Evolutionary conservation across 2,888 invertebrate species (phyloP).

Genomic region (Phragmatobia fuliginosa): DNA sequence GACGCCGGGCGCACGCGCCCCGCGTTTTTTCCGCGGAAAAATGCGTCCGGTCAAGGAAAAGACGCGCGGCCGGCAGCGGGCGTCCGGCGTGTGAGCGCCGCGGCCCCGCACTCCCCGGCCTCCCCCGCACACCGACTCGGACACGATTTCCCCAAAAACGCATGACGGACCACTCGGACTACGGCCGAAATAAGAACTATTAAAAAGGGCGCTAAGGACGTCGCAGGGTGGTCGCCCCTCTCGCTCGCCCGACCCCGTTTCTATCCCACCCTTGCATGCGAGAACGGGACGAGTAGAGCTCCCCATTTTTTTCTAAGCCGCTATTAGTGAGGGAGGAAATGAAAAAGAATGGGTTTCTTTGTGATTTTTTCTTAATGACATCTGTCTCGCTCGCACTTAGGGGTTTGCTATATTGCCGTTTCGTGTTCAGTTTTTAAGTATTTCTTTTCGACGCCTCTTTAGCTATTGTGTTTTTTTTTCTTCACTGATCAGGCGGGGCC

Average conservation of each 20-base stretch:
- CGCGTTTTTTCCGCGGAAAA: slow-evolving; percentile 86
- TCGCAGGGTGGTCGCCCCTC: slow-evolving; percentile 74
- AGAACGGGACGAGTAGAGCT: slow-evolving; percentile 79
- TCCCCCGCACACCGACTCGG: slow-evolving; percentile 56
- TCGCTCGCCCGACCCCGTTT: slow-evolving; percentile 78
- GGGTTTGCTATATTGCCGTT: slow-evolving; percentile 57
- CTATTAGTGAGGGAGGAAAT: slow-evolving; percentile 85
- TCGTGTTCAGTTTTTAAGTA: slow-evolving; percentile 71
- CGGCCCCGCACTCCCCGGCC: slow-evolving; percentile 49
- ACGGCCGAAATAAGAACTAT: slow-evolving; percentile 82
- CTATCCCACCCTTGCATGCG: slow-evolving; percentile 73
- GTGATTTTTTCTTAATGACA: slow-evolving; percentile 82
- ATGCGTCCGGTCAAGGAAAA: slow-evolving; percentile 85
- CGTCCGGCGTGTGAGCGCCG: slow-evolving; percentile 58
- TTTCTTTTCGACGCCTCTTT: slow-evolving; percentile 84
- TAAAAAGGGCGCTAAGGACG: slow-evolving; percentile 81
- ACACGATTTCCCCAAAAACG: slow-evolving; percentile 63
- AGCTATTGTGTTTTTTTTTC: slow-evolving; percentile 79
- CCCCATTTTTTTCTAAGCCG: slow-evolving; percentile 84
- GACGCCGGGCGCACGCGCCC: slow-evolving; percentile 84
- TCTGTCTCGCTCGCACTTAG: slow-evolving; percentile 76
- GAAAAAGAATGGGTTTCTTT: slow-evolving; percentile 86
- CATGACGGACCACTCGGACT: slow-evolving; percentile 78
- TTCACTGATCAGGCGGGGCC: slow-evolving; percentile 79
- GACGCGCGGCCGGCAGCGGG: slow-evolving; percentile 73